Base-by-base conservation (phyloP, 2,888 invertebrate species). In the Empis livida region DNA sequence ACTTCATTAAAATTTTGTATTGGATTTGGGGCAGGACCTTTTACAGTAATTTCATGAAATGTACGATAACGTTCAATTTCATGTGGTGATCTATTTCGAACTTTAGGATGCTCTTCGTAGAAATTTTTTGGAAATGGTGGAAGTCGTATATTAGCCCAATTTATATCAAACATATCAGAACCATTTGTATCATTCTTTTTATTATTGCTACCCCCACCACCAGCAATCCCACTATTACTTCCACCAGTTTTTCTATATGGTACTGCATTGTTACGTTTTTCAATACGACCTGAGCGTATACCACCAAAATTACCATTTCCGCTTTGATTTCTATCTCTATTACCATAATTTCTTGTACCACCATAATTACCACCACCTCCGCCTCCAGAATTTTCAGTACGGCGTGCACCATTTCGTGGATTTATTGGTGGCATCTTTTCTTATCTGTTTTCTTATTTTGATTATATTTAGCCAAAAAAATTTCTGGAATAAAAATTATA, bases 101-200 rank as follows among this genome's bases (percentile, higher is more conserved):
- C 74, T 50, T 73, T 70, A 1, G 77, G 73, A 56, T 80, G 79
- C 53, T 85, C 83, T 49, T 77, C 72, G 59, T 87, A 87, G 58
- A 86, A 86, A 59, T 84, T 76, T 62, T 85, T 87, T 63, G 84
- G 79, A 62, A 87, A 84, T 3, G 82, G 81, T 51, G 78, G 74
- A 15, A 75, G 60, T 2, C 72, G 65, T 56, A 71, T 55, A 0
- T 62, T 54, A 44, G 68, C 68, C 74, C 74, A 75, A 53, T 74
- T 72, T 0, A 74, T 71, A 27, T 27, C 23, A 8, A 8, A 27
- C 23, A 27, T 27, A 27, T 27, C 23, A 6, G 23, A 4, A 27
- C 23, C 23, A 27, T 27, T 27, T 27, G 23, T 27, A 9, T 27
- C 23, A 27, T 27, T 27, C 9, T 27, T 27, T 27, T 27, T 27